A percentile compares a stretch with the other conserved stretches of the same genome.
phyloP scores from a whole-genome alignment of 2,113 vertebrate genomes.

The Phrynosoma blainvillii region DNA sequence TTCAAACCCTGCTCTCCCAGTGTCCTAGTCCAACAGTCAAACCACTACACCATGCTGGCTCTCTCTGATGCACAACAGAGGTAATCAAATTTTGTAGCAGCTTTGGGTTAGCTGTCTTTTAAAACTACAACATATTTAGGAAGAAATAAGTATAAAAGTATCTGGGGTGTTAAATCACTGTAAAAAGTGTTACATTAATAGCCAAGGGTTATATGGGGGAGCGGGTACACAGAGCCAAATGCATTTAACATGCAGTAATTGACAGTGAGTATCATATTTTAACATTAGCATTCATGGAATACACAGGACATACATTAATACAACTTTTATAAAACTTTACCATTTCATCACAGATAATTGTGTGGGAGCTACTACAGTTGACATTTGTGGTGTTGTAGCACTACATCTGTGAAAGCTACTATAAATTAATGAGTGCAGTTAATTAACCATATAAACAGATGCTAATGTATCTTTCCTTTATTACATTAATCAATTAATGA shows the following conservation, averaged over 20 bases:
- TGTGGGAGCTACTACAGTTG: constrained; percentile 4
- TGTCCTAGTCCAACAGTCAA: too few species aligned
- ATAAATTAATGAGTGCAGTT: constrained; percentile 55
- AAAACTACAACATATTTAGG: background rate
- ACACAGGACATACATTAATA: background rate
- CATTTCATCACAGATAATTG: background rate
- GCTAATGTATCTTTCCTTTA: constrained; percentile 68
- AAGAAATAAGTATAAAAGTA: background rate
- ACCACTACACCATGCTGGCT: too few species aligned
- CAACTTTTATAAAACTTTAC: background rate
- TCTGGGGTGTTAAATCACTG: background rate
- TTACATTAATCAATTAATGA: constrained; percentile 77
- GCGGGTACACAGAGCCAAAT: background rate
- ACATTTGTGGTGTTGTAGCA: constrained; percentile 35
- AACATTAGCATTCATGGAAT: background rate
- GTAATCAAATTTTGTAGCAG: background rate
- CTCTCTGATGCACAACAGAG: background rate
- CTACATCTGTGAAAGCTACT: constrained; percentile 37
- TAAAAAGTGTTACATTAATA: background rate
- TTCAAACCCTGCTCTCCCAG: too few species aligned
- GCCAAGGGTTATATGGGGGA: background rate
- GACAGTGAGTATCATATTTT: background rate
- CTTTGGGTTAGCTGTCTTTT: background rate
- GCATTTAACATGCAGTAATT: background rate
- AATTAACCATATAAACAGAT: constrained; percentile 74